Evolutionary conservation across 2,888 invertebrate genomes (phyloP).

Genomic region (Teleogryllus oceanicus): DNA sequence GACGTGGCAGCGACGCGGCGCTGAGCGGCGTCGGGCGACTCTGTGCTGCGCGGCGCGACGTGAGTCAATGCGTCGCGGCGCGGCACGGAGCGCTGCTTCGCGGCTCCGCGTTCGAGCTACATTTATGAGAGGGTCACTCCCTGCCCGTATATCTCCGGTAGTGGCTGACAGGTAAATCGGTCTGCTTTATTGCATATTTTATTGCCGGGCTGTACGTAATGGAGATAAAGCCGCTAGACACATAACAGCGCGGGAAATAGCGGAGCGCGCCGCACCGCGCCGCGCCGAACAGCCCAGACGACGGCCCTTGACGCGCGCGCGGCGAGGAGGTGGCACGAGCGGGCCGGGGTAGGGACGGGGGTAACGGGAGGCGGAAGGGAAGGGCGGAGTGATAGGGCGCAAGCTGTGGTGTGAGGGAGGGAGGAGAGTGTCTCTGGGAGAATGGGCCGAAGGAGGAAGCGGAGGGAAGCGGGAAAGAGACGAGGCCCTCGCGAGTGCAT

Average conservation of each 20-base stretch:
- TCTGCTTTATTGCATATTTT: constrained; percentile 5
- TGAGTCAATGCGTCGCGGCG: background rate
- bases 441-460: too few relatives aligned
- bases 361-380: background rate
- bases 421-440: too few relatives aligned
- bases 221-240: constrained; percentile 18
- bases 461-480: too few relatives aligned
- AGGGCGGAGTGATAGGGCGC: background rate
- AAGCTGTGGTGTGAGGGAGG: background rate
- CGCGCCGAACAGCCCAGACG: background rate
- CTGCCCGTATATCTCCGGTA: constrained; percentile 8
- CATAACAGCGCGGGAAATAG: constrained; percentile 6
- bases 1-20: too few relatives aligned
- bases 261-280: background rate
- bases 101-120: background rate
- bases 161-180: constrained; percentile 18
- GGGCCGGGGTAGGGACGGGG: background rate
- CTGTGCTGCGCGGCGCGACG: too few relatives aligned
- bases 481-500: too few relatives aligned
- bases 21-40: too few relatives aligned
- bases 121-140: background rate
- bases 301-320: background rate
- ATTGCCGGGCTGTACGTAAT: constrained; percentile 9
- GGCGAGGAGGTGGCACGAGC: background rate
- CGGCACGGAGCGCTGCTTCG: background rate